Base-by-base conservation (phyloP, 2,888 invertebrate species). In the Acleris cristana region DNA sequence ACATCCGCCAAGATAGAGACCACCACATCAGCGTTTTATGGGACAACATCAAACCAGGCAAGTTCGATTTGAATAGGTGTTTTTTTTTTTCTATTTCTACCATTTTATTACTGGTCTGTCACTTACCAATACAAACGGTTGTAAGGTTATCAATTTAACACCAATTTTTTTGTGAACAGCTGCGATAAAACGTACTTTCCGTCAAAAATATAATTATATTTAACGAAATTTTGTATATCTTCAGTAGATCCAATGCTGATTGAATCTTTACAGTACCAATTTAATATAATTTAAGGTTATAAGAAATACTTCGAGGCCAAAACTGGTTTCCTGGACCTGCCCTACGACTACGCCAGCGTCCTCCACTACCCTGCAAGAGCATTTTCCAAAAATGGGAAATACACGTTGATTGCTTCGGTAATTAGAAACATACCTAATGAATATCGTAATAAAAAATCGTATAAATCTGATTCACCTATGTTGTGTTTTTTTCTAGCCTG, bases 321-420 rank as follows among this genome's bases (percentile, higher is more conserved):
- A 6, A 16, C 18, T 44, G 56, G 56, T 10, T 18, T 66, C 8
- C 34, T 61, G 44, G 21, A 21, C 21, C 73, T 92, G 3, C 85
- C 88, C 0, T 97, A 97, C 77, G 97, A 97, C 82, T 96, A 95
- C 78, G 90, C 94, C 10, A 96, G 96, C 72, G 95, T 97, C 0
- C 94, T 97, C 92, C 97, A 97, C 81, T 97, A 97, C 79, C 96
- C 96, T 0, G 86, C 94, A 0, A 93, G 94, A 65, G 96, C 97
- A 1, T 97, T 97, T 85, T 96, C 96, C 18, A 93, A 82, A 69
- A 97, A 97, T 78, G 95, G 95, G 16, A 89, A 94, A 74, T 88
- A 94, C 0, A 97, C 97, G 0, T 95, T 97, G 65, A 78, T 94
- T 34, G 86, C 96, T 0, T 93, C 93, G 93, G 96, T 96, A 81